A percentile compares a stretch with the other conserved stretches of the same genome.
These are phyloP conservation scores for Polymixis flavicincta DNA, from an alignment of 2,888 invertebrate species.

Conservation along the genomic window DNA sequence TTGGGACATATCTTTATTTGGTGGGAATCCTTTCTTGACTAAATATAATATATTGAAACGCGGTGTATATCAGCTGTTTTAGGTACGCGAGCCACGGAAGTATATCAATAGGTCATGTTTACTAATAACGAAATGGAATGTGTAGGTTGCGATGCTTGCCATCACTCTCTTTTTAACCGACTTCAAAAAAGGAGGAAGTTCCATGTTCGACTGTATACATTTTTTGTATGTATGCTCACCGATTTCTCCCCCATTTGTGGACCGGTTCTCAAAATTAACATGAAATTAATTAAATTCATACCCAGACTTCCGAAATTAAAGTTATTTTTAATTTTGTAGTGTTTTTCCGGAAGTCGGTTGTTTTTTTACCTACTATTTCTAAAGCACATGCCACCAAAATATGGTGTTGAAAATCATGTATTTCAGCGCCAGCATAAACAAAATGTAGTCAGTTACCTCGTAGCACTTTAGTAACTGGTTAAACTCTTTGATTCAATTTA, in stretches of 20 bases:
- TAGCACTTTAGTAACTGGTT: conserved; percentile 29
- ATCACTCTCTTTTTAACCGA: conserved; percentile 21
- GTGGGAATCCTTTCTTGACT: conserved; percentile 33
- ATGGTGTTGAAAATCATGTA: conserved; percentile 10
- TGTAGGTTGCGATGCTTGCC: conserved; percentile 2
- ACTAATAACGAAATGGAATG: conserved; percentile 25
- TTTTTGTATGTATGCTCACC: too few species aligned
- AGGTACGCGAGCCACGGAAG: background rate
- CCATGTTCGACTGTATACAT: too few species aligned
- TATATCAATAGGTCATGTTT: conserved; percentile 33
- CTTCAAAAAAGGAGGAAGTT: too few species aligned
- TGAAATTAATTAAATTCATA: too few species aligned
- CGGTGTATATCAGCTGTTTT: background rate
- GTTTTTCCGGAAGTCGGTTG: too few species aligned
- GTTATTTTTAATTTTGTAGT: too few species aligned
- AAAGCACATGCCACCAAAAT: conserved; percentile 13
- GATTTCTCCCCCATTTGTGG: too few species aligned
- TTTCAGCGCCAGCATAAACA: conserved; percentile 37
- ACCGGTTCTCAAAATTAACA: too few species aligned
- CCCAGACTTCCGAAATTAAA: too few species aligned
- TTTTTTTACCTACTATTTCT: conserved; percentile 10
- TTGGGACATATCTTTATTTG: conserved; percentile 46
- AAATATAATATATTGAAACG: conserved; percentile 1
- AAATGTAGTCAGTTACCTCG: conserved; percentile 18
- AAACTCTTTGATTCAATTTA: conserved; percentile 29